Conservation (phyloP, 2,113 vertebrate species). For the Oophaga pumilio region DNA sequence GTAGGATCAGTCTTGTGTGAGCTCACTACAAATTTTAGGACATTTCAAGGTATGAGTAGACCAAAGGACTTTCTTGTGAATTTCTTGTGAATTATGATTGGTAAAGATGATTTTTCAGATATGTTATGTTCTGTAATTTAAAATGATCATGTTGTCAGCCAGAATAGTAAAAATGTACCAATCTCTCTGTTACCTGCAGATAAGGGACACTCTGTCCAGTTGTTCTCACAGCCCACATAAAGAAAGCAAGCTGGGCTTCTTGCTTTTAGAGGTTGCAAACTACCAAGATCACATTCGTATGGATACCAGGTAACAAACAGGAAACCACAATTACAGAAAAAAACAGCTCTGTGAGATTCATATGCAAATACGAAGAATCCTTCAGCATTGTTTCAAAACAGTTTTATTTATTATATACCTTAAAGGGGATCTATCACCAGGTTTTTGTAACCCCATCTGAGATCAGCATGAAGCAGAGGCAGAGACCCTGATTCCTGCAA, state of each 20-base stretch:
- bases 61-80: not conserved
- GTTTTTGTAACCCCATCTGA: no score
- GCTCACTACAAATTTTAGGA: not conserved
- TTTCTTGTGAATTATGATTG: not conserved
- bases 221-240: conserved; percentile 68
- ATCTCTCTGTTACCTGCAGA: conserved; percentile 55
- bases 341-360: not conserved
- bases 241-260: conserved; percentile 49
- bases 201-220: conserved; percentile 67
- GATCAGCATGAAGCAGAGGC: no score
- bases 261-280: conserved; percentile 64
- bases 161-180: not conserved
- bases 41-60: not conserved
- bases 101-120: not conserved
- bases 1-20: not conserved
- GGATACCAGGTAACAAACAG: conserved; percentile 68
- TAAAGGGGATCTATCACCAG: not conserved
- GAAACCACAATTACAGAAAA: not conserved
- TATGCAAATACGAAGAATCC: not conserved
- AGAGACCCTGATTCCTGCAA: no score
- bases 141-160: not conserved
- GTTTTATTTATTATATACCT: not conserved
- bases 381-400: not conserved
- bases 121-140: not conserved
- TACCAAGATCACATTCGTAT: conserved; percentile 64